Base-by-base conservation (phyloP, 92 coral and sea anemone genomes). In the Palythoa heliodiscus region DNA sequence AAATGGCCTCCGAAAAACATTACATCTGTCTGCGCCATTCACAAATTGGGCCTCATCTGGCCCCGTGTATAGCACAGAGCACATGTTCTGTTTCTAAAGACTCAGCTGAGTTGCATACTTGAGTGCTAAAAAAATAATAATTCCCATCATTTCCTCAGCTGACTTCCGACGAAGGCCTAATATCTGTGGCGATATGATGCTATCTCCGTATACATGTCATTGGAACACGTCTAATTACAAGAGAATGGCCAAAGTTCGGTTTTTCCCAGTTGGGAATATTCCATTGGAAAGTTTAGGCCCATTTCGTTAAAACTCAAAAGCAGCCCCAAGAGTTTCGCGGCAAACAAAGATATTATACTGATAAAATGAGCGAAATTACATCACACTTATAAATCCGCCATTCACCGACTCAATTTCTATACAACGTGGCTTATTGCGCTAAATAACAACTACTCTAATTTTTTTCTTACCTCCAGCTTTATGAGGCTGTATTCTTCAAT, bases 141-240 rank as follows among this genome's bases (percentile, higher is more conserved):
- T 80, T 80, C 58, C 24, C 74, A 60, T 80, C 84, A 80, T 80
- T 80, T 80, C 84, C 84, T 80, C 39, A 52, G 84, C 84, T 67
- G 73, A 80, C 84, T 80, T 80, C 73, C 55, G 84, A 80, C 52
- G 75, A 80, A 80, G 84, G 84, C 52, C 47, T 80, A 80, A 80
- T 80, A 80, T 79, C 72, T 67, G 58, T 48, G 19, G 58, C 84
- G 74, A 78, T 78, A 60, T 63, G 69, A 69, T 69, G 73, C 74
- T 63, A 80, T 80, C 84, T 61, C 37, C 40, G 40, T 43, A 66
- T 64, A 67, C 74, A 78, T 78, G 55, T 78, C 84, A 67, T 80
- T 14, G 63, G 73, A 64, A 80, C 72, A 40, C 22, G 83, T 80
- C 84, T 80, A 80, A 80, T 80, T 80, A 80, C 23, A 80, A 66